Evolutionary conservation across 2,113 vertebrate species (phyloP).

Genomic region (Pica pica): DNA sequence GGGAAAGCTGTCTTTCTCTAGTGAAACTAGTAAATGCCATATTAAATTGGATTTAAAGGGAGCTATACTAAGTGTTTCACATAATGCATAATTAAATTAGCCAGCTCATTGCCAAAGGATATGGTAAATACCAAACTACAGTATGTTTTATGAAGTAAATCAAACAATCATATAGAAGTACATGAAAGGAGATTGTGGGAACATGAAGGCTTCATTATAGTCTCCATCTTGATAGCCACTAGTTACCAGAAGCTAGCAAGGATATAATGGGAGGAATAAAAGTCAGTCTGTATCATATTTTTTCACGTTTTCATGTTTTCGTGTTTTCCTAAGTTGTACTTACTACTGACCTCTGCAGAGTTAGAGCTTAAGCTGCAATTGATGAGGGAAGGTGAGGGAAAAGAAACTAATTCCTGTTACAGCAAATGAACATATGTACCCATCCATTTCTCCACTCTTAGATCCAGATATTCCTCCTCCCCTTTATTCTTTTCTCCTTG

Average conservation of each 20-base stretch:
- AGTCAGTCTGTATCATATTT: neutral
- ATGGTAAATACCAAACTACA: neutral
- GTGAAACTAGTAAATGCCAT: neutral
- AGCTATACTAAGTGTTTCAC: neutral
- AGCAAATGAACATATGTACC: neutral
- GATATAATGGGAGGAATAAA: neutral
- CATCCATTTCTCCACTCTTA: neutral
- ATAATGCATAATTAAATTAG: neutral
- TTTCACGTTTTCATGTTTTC: no score
- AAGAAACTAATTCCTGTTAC: neutral
- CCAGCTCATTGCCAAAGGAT: neutral
- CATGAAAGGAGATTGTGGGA: neutral
- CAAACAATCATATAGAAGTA: neutral
- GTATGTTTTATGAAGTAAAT: neutral
- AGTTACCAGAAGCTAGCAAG: neutral
- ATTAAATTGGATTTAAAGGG: neutral
- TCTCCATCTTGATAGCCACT: neutral
- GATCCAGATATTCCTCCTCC: neutral
- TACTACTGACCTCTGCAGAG: neutral
- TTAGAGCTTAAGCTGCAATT: neutral
- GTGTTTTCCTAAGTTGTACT: neutral
- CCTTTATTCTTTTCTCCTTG: neutral
- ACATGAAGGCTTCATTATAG: neutral
- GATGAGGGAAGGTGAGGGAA: neutral
- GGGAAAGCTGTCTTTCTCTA: neutral